Conservation (phyloP, 2,113 vertebrate genomes). For the Myiagra hebetior region DNA sequence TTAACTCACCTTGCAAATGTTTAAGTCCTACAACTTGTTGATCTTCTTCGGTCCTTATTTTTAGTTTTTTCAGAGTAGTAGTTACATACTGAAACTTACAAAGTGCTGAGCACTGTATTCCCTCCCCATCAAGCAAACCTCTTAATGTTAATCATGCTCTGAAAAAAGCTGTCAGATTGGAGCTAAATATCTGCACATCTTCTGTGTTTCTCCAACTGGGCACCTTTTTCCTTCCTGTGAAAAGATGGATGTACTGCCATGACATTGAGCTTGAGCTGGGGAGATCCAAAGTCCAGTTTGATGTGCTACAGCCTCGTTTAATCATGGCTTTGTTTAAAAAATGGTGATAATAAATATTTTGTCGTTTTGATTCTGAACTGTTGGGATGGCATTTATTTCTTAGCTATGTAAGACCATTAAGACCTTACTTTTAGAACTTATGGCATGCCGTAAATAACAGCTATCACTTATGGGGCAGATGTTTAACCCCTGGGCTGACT, state of each 20-base stretch:
- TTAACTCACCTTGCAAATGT: not conserved
- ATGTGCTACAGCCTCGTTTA: not conserved
- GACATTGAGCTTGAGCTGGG: not conserved
- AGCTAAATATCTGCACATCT: constrained; percentile 7
- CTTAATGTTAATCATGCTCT: constrained; percentile 19
- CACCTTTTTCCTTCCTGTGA: not conserved
- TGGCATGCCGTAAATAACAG: not conserved
- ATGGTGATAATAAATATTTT: not conserved
- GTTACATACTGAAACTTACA: not conserved
- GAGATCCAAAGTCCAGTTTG: not conserved
- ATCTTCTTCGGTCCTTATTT: not conserved
- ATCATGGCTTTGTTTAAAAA: not conserved
- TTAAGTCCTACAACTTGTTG: not conserved
- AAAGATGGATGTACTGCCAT: not conserved
- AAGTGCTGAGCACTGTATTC: constrained; percentile 16
- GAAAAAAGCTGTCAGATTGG: constrained; percentile 30
- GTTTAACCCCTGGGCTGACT: not conserved
- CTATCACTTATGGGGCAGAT: not conserved
- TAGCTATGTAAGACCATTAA: not conserved
- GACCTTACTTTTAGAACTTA: not conserved
- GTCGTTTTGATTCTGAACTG: not conserved
- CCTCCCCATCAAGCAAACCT: not conserved
- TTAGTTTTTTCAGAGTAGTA: not conserved
- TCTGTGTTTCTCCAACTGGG: constrained; percentile 32
- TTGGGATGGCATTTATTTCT: not conserved